Evolutionary conservation across 2,797 vertebrate genomes (phyloP), one percentile per base, ranked within the genome.

Genomic region (Clarias pachynema): DNA sequence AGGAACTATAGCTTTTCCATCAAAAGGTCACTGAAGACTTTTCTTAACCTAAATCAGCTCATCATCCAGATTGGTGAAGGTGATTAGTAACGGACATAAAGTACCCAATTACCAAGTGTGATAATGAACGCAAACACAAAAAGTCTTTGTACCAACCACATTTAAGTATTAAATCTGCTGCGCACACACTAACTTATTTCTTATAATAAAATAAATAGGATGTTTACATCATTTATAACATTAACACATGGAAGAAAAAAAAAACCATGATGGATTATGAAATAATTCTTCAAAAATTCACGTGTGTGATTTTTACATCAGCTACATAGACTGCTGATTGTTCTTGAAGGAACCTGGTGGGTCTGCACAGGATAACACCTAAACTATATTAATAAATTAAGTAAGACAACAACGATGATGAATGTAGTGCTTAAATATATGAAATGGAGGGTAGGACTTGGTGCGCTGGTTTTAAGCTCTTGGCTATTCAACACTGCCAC

Each of bases 131-230:
- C 59, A 79, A 40, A 84, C 74, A 70, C 26, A 66, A 66, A 53
- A 22, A 84, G 24, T 34, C 4, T 77, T 59, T 31, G 4, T 65
- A 59, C 34, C 14, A 78, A 57, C 37, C 73, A 79, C n/a, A n/a
- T 26, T 24, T 53, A 79, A 22, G 15, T 79, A 26, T 56, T 56
- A 6, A 29, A 72, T 83, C 66, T 66, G 24, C 34, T 77, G 73
- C 60, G 63, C 56, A 34, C n/a, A 82, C 49, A 12, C 1, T n/a
- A 37, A 40, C 3, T 12, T 62, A 68, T 86, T 82, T 62, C 83
- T 82, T 63, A 68, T n/a, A 81, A 78, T 84, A 68, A 85, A 89
- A 90, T 90, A 90, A 85, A 89, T 87, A 91, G 88, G 88, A 87
- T 87, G 79, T 83, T 82, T 82, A 86, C 82, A 87, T 77, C 72